phyloP scores from a whole-genome alignment of 2,888 invertebrate species.

The Caenorhabditis imperialis region DNA sequence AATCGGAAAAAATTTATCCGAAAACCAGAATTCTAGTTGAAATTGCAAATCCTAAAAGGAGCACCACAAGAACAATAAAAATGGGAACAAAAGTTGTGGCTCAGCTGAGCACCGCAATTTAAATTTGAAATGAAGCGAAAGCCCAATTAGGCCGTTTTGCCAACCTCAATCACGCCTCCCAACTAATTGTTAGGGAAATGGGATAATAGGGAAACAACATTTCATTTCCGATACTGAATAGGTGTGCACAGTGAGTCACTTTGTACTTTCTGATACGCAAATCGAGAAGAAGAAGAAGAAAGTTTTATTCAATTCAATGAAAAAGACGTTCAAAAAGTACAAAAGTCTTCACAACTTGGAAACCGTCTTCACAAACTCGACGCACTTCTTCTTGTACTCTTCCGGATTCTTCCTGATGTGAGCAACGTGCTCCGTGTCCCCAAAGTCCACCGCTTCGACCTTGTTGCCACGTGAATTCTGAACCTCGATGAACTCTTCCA shows the following conservation, averaged over 20 bases:
- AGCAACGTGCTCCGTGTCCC: slow-evolving; percentile 54
- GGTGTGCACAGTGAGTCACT: too few relatives aligned
- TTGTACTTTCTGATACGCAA: too few relatives aligned
- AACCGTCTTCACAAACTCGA: slow-evolving; percentile 48
- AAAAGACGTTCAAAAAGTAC: too few relatives aligned
- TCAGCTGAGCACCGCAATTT: slow-evolving; percentile 19
- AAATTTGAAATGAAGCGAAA: slow-evolving; percentile 34
- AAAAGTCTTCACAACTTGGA: too few relatives aligned
- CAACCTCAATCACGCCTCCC: slow-evolving; percentile 2
- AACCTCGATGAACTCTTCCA: slow-evolving; percentile 46
- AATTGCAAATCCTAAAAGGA: too few relatives aligned
- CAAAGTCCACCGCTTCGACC: slow-evolving; percentile 42
- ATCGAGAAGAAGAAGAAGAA: too few relatives aligned
- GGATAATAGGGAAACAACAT: slow-evolving; percentile 6
- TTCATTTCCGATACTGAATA: too few relatives aligned
- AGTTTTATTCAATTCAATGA: too few relatives aligned
- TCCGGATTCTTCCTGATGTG: slow-evolving; percentile 39
- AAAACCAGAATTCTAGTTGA: too few relatives aligned
- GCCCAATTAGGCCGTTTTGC: slow-evolving; percentile 4
- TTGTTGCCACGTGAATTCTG: slow-evolving; percentile 37
- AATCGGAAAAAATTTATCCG: too few relatives aligned
- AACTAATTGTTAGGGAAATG: slow-evolving; percentile 2
- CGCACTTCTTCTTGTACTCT: slow-evolving; percentile 40
- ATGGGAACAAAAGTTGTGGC: slow-evolving; percentile 3
- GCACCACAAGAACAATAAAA: background rate